Conservation (phyloP, 2,113 vertebrate species). For the Sturnus vulgaris region DNA sequence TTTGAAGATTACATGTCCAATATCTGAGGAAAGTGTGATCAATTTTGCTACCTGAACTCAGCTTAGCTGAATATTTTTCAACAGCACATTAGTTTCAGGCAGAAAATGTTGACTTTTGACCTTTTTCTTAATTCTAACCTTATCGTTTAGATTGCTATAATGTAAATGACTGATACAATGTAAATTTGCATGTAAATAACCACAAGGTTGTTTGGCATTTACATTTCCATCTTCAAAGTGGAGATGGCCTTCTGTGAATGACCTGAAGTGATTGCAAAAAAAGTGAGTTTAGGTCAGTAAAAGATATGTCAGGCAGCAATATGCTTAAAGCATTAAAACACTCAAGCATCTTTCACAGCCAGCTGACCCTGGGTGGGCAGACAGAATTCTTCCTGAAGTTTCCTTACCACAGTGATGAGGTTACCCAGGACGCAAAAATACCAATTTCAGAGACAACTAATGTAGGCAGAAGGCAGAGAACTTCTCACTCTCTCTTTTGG, state of each 20-base stretch:
- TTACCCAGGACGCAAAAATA: not conserved
- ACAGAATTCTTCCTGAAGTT: not conserved
- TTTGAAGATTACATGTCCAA: not conserved
- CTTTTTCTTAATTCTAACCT: not conserved
- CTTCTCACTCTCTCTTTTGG: not conserved
- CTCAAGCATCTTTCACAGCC: not conserved
- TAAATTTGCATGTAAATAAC: not conserved
- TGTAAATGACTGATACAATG: not conserved
- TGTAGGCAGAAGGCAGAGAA: not conserved
- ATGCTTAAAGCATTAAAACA: not conserved
- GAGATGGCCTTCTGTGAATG: not conserved
- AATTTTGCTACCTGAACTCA: not conserved
- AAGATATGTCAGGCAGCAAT: not conserved
- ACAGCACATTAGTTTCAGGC: not conserved
- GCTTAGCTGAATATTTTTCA: not conserved
- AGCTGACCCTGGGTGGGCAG: not conserved
- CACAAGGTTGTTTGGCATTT: not conserved
- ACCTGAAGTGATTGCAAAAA: not conserved
- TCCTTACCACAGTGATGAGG: not conserved
- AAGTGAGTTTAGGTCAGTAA: not conserved
- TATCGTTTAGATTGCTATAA: not conserved
- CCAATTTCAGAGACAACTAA: not conserved
- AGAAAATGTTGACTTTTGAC: not conserved
- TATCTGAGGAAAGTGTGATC: not conserved
- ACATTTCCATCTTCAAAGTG: not conserved